Percentiles rank a stretch among this genome's conserved stretches.
These are phyloP conservation scores for Semotilus atromaculatus DNA, from an alignment of 2,797 vertebrate genomes.

Conservation along the genomic window DNA sequence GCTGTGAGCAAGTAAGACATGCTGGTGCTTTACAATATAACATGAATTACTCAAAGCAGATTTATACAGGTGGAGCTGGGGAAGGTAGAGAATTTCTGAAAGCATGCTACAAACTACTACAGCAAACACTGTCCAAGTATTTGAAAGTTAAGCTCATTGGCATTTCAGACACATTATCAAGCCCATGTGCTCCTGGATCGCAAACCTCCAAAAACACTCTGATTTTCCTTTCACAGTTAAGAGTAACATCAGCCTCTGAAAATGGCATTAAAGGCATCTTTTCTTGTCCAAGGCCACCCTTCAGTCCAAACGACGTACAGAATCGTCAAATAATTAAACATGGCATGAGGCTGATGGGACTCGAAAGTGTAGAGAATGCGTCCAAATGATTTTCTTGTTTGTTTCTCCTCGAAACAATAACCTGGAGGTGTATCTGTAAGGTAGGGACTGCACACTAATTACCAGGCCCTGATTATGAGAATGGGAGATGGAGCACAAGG, in stretches of 20 bases:
- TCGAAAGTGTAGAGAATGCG: slow-evolving; percentile 41
- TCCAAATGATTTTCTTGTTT: slow-evolving; percentile 54
- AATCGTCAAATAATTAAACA: slow-evolving; percentile 30
- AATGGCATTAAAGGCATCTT: not conserved
- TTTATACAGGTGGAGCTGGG: not conserved
- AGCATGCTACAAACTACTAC: not conserved
- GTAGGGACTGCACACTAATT: slow-evolving; percentile 81
- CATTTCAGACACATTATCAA: not conserved
- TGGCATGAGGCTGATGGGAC: slow-evolving; percentile 22
- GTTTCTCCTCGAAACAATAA: slow-evolving; percentile 59
- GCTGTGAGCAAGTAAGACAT: no score
- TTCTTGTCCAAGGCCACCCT: slow-evolving; percentile 11
- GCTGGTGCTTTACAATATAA: not conserved
- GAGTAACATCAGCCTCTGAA: not conserved
- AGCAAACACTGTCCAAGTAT: not conserved
- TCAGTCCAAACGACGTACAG: not conserved
- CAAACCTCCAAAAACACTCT: not conserved
- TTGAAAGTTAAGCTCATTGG: not conserved
- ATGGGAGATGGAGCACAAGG: slow-evolving; percentile 75
- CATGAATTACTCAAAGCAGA: not conserved
- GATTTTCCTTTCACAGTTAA: slow-evolving; percentile 5
- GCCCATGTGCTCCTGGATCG: not conserved
- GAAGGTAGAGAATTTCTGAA: not conserved
- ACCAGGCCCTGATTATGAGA: slow-evolving; percentile 79
- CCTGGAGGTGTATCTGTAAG: slow-evolving; percentile 75